These are phyloP conservation scores for Pedionomus torquatus DNA, from an alignment of 2,113 vertebrate genomes.

Conservation along the genomic window DNA sequence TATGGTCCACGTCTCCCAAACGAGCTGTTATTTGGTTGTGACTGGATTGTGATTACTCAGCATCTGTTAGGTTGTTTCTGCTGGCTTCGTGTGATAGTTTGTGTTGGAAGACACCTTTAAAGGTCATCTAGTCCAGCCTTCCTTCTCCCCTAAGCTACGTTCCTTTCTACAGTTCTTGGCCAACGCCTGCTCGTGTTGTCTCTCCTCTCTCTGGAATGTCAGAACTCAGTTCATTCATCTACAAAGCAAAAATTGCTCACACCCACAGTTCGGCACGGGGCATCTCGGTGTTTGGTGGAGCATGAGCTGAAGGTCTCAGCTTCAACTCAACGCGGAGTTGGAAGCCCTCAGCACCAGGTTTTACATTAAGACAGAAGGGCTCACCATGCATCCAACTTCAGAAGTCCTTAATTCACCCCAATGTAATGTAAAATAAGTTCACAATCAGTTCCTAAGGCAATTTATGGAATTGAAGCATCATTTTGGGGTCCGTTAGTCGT, in stretches of 20 bases:
- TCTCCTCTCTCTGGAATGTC: neutral
- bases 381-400: neutral
- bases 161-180: neutral
- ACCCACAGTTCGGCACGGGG: neutral
- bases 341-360: too few species aligned
- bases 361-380: neutral
- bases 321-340: too few species aligned
- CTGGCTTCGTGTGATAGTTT: neutral
- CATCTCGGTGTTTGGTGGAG: neutral
- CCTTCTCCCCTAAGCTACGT: neutral
- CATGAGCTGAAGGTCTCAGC: too few species aligned
- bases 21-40: rapidly evolving
- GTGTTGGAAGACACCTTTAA: neutral
- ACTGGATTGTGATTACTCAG: neutral
- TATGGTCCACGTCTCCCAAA: neutral
- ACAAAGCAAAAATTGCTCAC: neutral
- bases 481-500: neutral
- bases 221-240: rapidly evolving
- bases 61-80: neutral
- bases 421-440: neutral
- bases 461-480: neutral
- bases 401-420: neutral
- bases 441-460: neutral
- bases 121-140: neutral
- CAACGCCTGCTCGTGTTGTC: neutral